These are phyloP conservation scores for Pheosia gnoma DNA, from an alignment of 2,888 invertebrate genomes.

Conservation along the genomic window DNA sequence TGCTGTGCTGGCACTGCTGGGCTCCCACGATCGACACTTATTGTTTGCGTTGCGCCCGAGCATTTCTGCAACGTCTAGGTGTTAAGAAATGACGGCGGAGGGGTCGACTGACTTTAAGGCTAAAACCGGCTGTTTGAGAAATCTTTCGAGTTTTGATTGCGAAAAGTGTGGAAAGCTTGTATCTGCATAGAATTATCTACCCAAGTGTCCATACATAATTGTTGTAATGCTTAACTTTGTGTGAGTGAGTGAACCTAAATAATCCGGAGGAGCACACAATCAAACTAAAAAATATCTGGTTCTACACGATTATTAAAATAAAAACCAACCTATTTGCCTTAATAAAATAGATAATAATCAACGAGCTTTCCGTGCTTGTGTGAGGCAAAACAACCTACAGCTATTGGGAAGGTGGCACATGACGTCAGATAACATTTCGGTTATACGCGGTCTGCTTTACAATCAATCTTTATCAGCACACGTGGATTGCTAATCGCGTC, in stretches of 20 bases:
- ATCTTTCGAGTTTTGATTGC: constrained; percentile 73
- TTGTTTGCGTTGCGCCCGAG: constrained; percentile 78
- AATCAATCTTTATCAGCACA: constrained; percentile 61
- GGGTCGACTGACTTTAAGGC: constrained; percentile 65
- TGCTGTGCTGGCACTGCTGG: constrained; percentile 56
- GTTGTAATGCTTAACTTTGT: too few species aligned
- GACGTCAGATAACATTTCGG: constrained; percentile 44
- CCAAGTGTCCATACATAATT: too few species aligned
- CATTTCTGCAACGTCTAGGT: constrained; percentile 77
- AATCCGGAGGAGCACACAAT: too few species aligned
- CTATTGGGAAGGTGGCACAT: constrained; percentile 27
- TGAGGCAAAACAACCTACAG: constrained; percentile 6
- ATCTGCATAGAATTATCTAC: constrained; percentile 44
- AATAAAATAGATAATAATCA: not conserved
- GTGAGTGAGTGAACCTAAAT: too few species aligned
- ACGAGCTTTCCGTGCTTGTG: not conserved
- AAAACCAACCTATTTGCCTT: too few species aligned
- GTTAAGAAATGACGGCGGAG: constrained; percentile 68
- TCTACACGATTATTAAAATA: too few species aligned
- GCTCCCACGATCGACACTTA: constrained; percentile 75
- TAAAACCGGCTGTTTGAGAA: constrained; percentile 77
- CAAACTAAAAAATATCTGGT: too few species aligned
- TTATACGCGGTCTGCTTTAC: constrained; percentile 34
- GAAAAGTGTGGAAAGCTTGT: constrained; percentile 75
- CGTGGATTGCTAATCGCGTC: constrained; percentile 62